Conservation (phyloP, 2,888 invertebrate genomes). For the Bombylius major region DNA sequence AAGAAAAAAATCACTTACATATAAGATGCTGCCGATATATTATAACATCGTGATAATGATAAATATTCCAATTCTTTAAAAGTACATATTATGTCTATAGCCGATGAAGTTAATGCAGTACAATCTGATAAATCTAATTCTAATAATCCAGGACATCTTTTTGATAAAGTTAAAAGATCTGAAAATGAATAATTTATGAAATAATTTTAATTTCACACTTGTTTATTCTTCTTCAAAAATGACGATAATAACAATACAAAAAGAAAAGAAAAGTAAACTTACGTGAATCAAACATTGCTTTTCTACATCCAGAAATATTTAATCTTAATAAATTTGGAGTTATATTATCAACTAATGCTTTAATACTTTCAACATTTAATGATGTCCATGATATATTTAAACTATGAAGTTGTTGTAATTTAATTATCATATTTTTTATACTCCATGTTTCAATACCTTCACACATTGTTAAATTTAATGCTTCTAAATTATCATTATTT, state of each 20-base stretch:
- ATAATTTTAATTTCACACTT: background rate
- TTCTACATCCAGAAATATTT: constrained; percentile 73
- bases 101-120: constrained; percentile 49
- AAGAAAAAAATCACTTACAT: constrained; percentile 48
- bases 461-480: constrained; percentile 74
- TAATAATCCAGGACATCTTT: constrained; percentile 54
- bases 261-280: constrained; percentile 28
- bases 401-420: constrained; percentile 38
- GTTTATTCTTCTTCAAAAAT: too few relatives aligned
- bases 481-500: constrained; percentile 53
- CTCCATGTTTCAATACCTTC: constrained; percentile 54
- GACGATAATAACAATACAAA: background rate
- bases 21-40: constrained; percentile 55
- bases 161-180: constrained; percentile 57
- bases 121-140: constrained; percentile 87
- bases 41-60: constrained; percentile 69
- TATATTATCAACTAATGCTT: constrained; percentile 46
- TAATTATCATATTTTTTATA: constrained; percentile 46
- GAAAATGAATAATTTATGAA: constrained; percentile 22
- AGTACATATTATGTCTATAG: constrained; percentile 45
- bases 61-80: constrained; percentile 58
- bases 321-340: constrained; percentile 56
- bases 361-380: constrained; percentile 46
- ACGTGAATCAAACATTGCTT: constrained; percentile 62
- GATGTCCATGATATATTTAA: constrained; percentile 76